Base-by-base conservation (phyloP, 1,140 invertebrate genomes). In the Aphis craccivora region DNA sequence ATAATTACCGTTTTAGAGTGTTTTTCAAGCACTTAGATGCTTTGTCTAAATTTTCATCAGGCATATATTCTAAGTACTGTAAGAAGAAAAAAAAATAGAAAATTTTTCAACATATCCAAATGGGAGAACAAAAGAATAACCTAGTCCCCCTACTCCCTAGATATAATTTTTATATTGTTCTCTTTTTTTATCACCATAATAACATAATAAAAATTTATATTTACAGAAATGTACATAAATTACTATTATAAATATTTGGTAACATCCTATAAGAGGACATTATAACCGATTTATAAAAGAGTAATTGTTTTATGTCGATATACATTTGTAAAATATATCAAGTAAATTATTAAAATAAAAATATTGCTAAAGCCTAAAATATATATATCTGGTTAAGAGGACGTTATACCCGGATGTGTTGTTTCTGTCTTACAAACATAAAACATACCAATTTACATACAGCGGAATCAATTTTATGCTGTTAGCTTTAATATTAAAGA, bases 1-100 rank as follows among this genome's bases (percentile, higher is more conserved):
- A 30, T 67, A 30, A 37, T 93, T 93, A 93, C 91, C 91, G 91
- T 93, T 93, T 93, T 40, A 93, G 23, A 53, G 91, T 93, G 25
- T 93, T 93, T 93, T 93, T 93, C 43, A 93, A 53, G 30, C 91
- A 93, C 9, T 86, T 86, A 20, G 91, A 93, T 43, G 23, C 81
- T 53, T 51, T 30, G 30, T 86, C 51, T 43, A 84, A 53, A 86
- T 53, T 84, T 84, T 93, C 91, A 93, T 93, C n/a, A 20, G 48
- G 35, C 91, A 93, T 93, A 45, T 93, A 93, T 43, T 93, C 91
- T 5, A 93, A 84, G 43, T 84, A 93, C 91, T 93, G n/a, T 55
- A 53, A 86, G 30, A 1, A 76, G 14, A 76, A 76, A 76, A 76
- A 76, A 91, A 43, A 43, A 67, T 37, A 45, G 35, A 67, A 91